Base-by-base conservation (phyloP, 2,113 vertebrate genomes). In the Micromys minutus region DNA sequence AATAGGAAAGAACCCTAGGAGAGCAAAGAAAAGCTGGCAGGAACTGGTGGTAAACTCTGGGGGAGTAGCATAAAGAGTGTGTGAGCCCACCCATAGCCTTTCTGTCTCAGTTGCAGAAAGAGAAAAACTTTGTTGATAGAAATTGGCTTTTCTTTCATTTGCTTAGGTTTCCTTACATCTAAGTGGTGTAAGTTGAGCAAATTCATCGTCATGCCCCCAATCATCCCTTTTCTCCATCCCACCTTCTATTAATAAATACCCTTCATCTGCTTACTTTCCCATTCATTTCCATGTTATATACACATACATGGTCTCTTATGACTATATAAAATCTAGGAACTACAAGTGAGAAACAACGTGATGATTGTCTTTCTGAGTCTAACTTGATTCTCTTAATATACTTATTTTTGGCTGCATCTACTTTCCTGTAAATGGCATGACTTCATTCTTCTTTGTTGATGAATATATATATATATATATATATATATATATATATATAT, bases 91-190 rank as follows among this genome's bases (percentile, higher is more conserved):
- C 12, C 57, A 5, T 31, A 21, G 13, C 45, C 29, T 77, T 90
- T 88, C 42, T 77, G 36, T 87, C 69, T 93, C 45, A 7, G 26
- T 84, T 52, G 21, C 42, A 72, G 61, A 93, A 94, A 90, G 76
- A 90, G 65, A 16, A 81, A 12, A 88, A 47, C 16, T 76, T 13
- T 63, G n/a, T 4, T 76, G 36, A 72, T 22, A 90, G 69, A 95
- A 90, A 72, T 31, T 39, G 59, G 87, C 31, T 69, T 86, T 24
- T 36, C 31, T 45, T 69, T 86, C 84, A 69, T 11, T 50, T 34
- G 15, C 26, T 69, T 31, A 87, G 26, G 34, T n/a, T 52, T 69
- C 36, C 21, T 69, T 52, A 50, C 84, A n/a, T 52, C 11, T 87
- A 47, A 34, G 45, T 47, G 10, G 19, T 85, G 61, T 50, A 24